A percentile compares a stretch with the other conserved stretches of the same genome.
phyloP scores from a whole-genome alignment of 2,888 invertebrate genomes.

The Plebejus argus region DNA sequence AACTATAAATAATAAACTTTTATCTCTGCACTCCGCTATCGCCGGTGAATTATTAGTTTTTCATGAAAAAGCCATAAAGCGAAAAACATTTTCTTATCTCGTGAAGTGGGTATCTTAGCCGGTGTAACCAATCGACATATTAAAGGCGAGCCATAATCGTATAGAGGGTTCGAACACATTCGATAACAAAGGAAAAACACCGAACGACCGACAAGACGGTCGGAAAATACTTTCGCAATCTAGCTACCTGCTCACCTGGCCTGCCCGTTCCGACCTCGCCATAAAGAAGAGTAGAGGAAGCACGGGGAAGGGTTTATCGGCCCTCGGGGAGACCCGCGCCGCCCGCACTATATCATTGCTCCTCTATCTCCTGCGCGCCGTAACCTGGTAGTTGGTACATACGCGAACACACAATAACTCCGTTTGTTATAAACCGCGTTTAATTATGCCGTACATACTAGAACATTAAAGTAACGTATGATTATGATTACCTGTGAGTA shows the following conservation, averaged over 20 bases:
- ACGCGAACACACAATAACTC: constrained; percentile 62
- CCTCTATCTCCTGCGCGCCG: constrained; percentile 63
- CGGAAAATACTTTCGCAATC: constrained; percentile 79
- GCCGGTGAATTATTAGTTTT: constrained; percentile 29
- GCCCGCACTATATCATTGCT: constrained; percentile 79
- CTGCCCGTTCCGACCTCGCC: constrained; percentile 77
- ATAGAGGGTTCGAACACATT: constrained; percentile 61
- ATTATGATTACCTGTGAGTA: not conserved
- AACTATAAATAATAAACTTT: constrained; percentile 30
- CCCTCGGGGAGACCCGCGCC: constrained; percentile 71
- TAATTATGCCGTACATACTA: not conserved
- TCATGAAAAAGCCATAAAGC: constrained; percentile 33
- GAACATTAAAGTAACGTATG: not conserved
- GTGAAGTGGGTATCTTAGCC: constrained; percentile 39
- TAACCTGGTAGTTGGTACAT: constrained; percentile 51
- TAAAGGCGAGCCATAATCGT: constrained; percentile 58
- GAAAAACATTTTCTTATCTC: constrained; percentile 44
- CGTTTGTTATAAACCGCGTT: constrained; percentile 15
- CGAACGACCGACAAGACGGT: constrained; percentile 76
- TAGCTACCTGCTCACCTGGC: constrained; percentile 78
- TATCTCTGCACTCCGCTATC: constrained; percentile 24
- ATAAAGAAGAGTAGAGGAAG: constrained; percentile 80
- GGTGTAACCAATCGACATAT: constrained; percentile 52
- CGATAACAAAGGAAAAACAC: constrained; percentile 79
- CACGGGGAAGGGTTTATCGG: constrained; percentile 78